A percentile compares a stretch with the other conserved stretches of the same genome.
Evolutionary conservation across 2,113 vertebrate genomes (phyloP).

Genomic region (zebrafish (Danio rerio)): GRCz12tu NC_133187.1:36475501-36476000

Average conservation of each 20-base stretch:
- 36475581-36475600: not conserved
- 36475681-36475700: slow-evolving; percentile 84
- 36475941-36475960: slow-evolving; percentile 79
- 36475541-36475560: not conserved
- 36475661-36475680: not conserved
- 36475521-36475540: slow-evolving; percentile 1
- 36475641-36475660: not conserved
- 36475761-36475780: slow-evolving; percentile 70
- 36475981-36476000: slow-evolving; percentile 89
- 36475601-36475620: not conserved
- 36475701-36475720: slow-evolving; percentile 72
- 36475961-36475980: slow-evolving; percentile 93
- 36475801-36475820: slow-evolving; percentile 85
- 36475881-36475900: not conserved
- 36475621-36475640: not conserved
- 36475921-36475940: no score
- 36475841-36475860: not conserved
- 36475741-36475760: slow-evolving; percentile 67
- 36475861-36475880: not conserved
- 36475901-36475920: not conserved
- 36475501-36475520: slow-evolving; percentile 1
- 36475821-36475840: slow-evolving; percentile 93
- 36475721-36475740: slow-evolving; percentile 76
- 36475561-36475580: not conserved
- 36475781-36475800: slow-evolving; percentile 78